Percentiles rank a stretch among this genome's conserved stretches.
phyloP scores from a whole-genome alignment of 2,888 invertebrate species.

The Cerastis rubricosa region DNA sequence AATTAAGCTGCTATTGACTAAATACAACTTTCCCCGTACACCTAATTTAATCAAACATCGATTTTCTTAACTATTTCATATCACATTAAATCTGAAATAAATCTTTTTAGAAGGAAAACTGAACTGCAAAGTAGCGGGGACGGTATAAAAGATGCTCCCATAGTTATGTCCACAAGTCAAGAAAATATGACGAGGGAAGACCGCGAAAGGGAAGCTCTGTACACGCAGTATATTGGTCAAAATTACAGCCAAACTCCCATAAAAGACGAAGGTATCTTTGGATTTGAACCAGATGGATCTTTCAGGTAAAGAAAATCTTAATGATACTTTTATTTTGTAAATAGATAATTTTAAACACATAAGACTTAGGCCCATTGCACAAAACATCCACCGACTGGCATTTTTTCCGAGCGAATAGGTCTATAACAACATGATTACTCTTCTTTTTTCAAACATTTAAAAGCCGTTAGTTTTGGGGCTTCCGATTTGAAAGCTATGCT shows the following conservation, averaged over 20 bases:
- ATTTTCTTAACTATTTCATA: not conserved
- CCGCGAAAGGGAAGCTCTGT: slow-evolving; percentile 85
- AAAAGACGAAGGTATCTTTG: slow-evolving; percentile 91
- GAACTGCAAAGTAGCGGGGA: slow-evolving; percentile 87
- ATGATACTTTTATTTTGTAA: slow-evolving; percentile 30
- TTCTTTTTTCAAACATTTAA: slow-evolving; percentile 54
- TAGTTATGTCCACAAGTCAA: slow-evolving; percentile 91
- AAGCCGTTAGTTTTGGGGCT: slow-evolving; percentile 64
- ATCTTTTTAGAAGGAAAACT: slow-evolving; percentile 84
- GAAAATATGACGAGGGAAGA: slow-evolving; percentile 91
- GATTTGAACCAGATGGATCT: slow-evolving; percentile 88
- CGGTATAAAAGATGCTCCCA: slow-evolving; percentile 86
- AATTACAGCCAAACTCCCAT: slow-evolving; percentile 91
- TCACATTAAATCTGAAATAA: not conserved
- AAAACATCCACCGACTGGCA: slow-evolving; percentile 60
- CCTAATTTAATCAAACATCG: not conserved
- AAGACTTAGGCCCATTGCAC: slow-evolving; percentile 67
- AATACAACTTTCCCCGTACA: not conserved
- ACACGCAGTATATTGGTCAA: slow-evolving; percentile 84
- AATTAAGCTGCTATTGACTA: not conserved
- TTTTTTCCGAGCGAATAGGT: slow-evolving; percentile 46
- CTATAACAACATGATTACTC: slow-evolving; percentile 35
- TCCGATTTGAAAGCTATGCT: slow-evolving; percentile 74
- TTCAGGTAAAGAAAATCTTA: slow-evolving; percentile 81
- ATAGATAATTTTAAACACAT: slow-evolving; percentile 53